phyloP scores from a whole-genome alignment of 2,797 vertebrate species.

The Helostoma temminkii region DNA sequence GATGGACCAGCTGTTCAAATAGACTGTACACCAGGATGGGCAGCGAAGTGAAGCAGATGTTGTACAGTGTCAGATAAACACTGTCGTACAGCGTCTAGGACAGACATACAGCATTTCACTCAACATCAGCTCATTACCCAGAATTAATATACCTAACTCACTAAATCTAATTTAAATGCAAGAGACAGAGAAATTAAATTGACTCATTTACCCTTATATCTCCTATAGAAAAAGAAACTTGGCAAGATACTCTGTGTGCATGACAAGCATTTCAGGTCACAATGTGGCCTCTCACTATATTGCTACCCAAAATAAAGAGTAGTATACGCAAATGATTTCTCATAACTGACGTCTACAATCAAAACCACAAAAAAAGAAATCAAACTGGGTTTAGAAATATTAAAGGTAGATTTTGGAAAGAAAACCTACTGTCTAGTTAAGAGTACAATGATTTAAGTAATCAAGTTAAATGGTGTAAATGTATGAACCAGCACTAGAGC shows the following conservation, averaged over 20 bases:
- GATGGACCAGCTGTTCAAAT: slow-evolving; percentile 97
- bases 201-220: too few relatives aligned
- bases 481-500: slow-evolving; percentile 23
- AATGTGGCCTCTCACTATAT: background rate
- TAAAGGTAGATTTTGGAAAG: background rate
- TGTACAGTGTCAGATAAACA: slow-evolving; percentile 99
- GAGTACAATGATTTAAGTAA: background rate
- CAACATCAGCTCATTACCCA: slow-evolving; percentile 28
- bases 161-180: too few relatives aligned
- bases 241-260: too few relatives aligned
- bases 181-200: too few relatives aligned
- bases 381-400: background rate
- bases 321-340: background rate
- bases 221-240: too few relatives aligned
- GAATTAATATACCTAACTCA: background rate
- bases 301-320: background rate
- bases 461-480: background rate
- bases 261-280: too few relatives aligned
- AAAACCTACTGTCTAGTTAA: background rate
- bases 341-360: too few relatives aligned
- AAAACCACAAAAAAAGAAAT: background rate
- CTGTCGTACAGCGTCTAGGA: slow-evolving; percentile 97
- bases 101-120: slow-evolving; percentile 42
- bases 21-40: slow-evolving; percentile 98
- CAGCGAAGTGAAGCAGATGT: slow-evolving; percentile 99